Conservation (phyloP, 2,797 vertebrate species). For the Eleutherodactylus coqui region DNA sequence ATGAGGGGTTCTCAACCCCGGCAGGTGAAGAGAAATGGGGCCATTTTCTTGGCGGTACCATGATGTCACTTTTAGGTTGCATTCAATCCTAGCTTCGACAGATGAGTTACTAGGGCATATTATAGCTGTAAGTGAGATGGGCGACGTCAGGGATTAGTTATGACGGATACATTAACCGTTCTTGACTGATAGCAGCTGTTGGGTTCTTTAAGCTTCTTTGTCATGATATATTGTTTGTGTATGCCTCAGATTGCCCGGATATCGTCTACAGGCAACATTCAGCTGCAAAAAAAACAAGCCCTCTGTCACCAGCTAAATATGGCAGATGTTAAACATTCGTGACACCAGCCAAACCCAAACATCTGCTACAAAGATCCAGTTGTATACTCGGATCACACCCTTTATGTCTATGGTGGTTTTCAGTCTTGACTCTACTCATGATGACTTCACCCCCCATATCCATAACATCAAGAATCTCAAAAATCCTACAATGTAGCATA, state of each 20-base stretch:
- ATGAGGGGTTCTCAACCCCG: constrained; percentile 34
- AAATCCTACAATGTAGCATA: not conserved
- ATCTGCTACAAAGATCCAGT: not conserved
- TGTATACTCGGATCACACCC: not conserved
- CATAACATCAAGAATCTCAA: not conserved
- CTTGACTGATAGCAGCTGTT: constrained; percentile 50
- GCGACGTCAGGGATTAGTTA: constrained; percentile 25
- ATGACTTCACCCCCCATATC: not conserved
- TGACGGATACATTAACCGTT: constrained; percentile 31
- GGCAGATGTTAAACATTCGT: not conserved
- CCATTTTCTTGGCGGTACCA: constrained; percentile 42
- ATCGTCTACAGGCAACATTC: not conserved
- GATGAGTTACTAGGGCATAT: constrained; percentile 7
- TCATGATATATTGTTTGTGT: constrained; percentile 35
- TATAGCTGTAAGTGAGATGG: constrained; percentile 36
- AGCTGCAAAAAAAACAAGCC: not conserved
- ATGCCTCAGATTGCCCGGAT: constrained; percentile 5
- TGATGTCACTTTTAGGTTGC: constrained; percentile 29
- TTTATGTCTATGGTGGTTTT: not conserved
- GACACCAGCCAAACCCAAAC: not conserved
- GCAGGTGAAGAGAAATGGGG: constrained; percentile 32
- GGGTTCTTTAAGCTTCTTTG: constrained; percentile 3
- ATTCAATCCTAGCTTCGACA: constrained; percentile 16
- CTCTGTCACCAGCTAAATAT: constrained; percentile 4
- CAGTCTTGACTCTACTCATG: not conserved